phyloP scores from a whole-genome alignment of 2,888 invertebrate species.

The Chymomyza procnemis region DNA sequence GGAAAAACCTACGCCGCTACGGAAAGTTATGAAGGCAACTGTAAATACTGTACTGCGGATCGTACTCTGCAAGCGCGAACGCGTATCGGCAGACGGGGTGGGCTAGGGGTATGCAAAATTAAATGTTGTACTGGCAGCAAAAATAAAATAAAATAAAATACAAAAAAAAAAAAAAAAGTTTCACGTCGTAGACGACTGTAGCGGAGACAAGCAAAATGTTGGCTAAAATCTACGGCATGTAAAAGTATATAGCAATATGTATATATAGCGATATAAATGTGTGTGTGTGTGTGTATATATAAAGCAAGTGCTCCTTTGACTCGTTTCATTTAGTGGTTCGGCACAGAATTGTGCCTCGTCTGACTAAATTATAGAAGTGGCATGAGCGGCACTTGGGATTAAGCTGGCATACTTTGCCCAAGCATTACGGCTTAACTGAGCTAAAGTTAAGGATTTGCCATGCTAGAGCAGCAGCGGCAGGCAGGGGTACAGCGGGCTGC shows the following conservation, averaged over 20 bases:
- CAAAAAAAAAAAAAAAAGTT: conserved; percentile 34
- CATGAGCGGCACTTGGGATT: conserved; percentile 55
- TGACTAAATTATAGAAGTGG: not conserved
- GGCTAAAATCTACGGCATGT: conserved; percentile 44
- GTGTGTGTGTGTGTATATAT: not conserved
- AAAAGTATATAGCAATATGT: conserved; percentile 41
- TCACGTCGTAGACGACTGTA: conserved; percentile 4
- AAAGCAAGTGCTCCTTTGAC: not conserved
- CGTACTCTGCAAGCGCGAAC: not conserved
- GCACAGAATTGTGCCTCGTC: not conserved
- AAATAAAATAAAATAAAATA: conserved; percentile 22
- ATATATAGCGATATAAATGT: too few species aligned
- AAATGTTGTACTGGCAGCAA: conserved; percentile 18
- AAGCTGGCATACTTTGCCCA: conserved; percentile 31
- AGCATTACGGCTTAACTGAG: conserved; percentile 53
- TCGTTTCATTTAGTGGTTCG: conserved; percentile 3
- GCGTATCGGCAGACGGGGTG: too few species aligned
- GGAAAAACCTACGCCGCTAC: too few species aligned
- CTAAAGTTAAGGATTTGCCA: conserved; percentile 59
- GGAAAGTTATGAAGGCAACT: not conserved
- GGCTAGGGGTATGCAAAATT: conserved; percentile 43
- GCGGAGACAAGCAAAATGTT: not conserved
- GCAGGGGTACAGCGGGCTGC: conserved; percentile 8
- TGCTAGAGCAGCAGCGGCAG: conserved; percentile 15
- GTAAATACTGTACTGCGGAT: not conserved